Percentiles rank a stretch among this genome's conserved stretches.
These are phyloP conservation scores for Griposia aprilina DNA, from an alignment of 2,888 invertebrate species.

Conservation along the genomic window DNA sequence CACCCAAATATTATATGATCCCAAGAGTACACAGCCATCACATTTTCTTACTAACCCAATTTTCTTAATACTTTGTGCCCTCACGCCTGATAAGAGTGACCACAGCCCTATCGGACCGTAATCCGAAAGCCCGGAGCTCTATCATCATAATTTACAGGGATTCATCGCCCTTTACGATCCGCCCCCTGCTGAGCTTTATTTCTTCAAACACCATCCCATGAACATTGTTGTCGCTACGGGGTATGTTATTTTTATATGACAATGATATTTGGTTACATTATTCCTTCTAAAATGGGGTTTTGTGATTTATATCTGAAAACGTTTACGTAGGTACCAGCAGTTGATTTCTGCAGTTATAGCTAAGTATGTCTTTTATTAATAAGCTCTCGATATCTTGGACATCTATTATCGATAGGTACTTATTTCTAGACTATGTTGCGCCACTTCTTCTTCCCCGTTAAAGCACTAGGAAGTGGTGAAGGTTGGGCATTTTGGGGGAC, in stretches of 20 bases:
- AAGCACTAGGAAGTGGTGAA: too few species aligned
- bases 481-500: too few species aligned
- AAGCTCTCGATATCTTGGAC: background rate
- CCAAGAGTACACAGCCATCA: constrained; percentile 25
- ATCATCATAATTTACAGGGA: constrained; percentile 64
- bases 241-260: constrained; percentile 3
- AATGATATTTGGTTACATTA: constrained; percentile 1
- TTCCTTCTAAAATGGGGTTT: background rate
- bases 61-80: constrained; percentile 54
- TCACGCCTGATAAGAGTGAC: constrained; percentile 59
- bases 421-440: too few species aligned
- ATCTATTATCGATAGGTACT: background rate
- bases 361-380: background rate
- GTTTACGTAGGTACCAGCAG: background rate
- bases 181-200: constrained; percentile 20
- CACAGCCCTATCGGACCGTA: constrained; percentile 56
- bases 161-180: constrained; percentile 48
- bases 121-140: constrained; percentile 45
- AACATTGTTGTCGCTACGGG: background rate
- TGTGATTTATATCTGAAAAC: background rate
- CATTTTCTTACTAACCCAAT: constrained; percentile 41
- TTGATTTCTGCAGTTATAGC: background rate
- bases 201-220: constrained; percentile 12
- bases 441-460: too few species aligned
- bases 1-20: constrained; percentile 44